phyloP scores from a whole-genome alignment of 2,888 invertebrate genomes.

The Perithous albicinctus region DNA sequence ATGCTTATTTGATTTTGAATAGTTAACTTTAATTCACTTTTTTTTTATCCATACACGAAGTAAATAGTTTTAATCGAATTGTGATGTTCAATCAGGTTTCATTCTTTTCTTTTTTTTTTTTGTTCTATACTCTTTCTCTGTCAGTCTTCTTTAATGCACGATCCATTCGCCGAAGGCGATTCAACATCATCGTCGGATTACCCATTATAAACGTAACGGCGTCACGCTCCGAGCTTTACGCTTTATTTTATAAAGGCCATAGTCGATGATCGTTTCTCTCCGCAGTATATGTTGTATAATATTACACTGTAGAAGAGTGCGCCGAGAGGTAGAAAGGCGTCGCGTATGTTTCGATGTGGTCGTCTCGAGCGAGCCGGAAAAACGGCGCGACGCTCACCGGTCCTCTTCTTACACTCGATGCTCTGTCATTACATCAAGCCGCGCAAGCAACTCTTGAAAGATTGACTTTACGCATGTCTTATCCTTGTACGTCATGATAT shows the following conservation, averaged over 20 bases:
- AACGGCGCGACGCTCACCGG: slow-evolving; percentile 28
- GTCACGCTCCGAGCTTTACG: slow-evolving; percentile 71
- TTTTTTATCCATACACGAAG: not conserved
- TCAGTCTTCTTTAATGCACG: not conserved
- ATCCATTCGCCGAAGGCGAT: slow-evolving; percentile 33
- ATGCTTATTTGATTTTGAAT: not conserved
- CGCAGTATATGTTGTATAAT: slow-evolving; percentile 52
- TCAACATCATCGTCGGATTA: slow-evolving; percentile 60
- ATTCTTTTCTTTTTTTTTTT: not conserved
- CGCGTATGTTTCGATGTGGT: slow-evolving; percentile 56
- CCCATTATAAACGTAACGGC: slow-evolving; percentile 67
- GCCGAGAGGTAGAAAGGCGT: slow-evolving; percentile 38
- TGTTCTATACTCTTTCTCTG: not conserved
- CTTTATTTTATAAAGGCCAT: slow-evolving; percentile 73
- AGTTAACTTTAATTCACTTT: not conserved
- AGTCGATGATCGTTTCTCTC: slow-evolving; percentile 71
- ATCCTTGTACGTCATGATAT: slow-evolving; percentile 35
- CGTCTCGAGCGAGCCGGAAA: slow-evolving; percentile 44
- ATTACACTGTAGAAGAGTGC: slow-evolving; percentile 26
- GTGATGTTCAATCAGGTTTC: not conserved
- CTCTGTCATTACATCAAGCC: slow-evolving; percentile 57
- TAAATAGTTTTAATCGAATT: not conserved
- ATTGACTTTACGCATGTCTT: slow-evolving; percentile 40
- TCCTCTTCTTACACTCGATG: slow-evolving; percentile 53
- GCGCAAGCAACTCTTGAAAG: slow-evolving; percentile 25